Percentiles rank a stretch among this genome's conserved stretches.
Conservation (phyloP, 2,113 vertebrate species). For the Cheilinus undulatus region DNA sequence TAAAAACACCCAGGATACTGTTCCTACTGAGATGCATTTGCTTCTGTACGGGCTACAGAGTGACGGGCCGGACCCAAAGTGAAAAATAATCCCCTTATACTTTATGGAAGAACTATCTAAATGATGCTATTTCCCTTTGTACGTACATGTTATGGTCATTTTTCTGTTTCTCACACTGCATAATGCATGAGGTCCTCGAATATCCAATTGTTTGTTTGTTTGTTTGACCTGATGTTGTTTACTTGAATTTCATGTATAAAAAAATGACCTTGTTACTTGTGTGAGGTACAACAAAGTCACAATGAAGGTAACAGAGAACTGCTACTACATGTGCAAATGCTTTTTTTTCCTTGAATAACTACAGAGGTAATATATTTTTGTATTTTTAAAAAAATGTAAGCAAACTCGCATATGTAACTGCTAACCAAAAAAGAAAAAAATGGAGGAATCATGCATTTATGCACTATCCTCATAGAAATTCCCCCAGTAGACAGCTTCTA, state of each 20-base stretch:
- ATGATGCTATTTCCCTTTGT: constrained; percentile 58
- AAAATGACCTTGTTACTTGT: constrained; percentile 79
- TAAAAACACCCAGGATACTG: constrained; percentile 60
- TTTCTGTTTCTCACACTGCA: constrained; percentile 64
- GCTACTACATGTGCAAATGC: constrained; percentile 77
- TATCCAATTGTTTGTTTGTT: constrained; percentile 48
- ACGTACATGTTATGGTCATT: constrained; percentile 33
- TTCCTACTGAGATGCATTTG: constrained; percentile 64
- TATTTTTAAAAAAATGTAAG: constrained; percentile 82
- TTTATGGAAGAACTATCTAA: constrained; percentile 39
- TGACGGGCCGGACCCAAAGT: constrained; percentile 85
- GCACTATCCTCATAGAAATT: constrained; percentile 45
- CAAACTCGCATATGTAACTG: constrained; percentile 66
- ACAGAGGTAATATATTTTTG: constrained; percentile 86
- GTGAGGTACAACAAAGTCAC: constrained; percentile 78
- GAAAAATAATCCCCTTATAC: constrained; percentile 64
- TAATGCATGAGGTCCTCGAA: constrained; percentile 71
- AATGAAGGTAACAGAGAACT: constrained; percentile 76
- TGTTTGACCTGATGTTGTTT: constrained; percentile 79
- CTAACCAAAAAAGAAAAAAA: constrained; percentile 63
- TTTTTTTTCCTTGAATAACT: constrained; percentile 79
- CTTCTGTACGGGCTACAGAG: constrained; percentile 86
- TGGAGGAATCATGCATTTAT: constrained; percentile 42
- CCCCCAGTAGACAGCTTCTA: constrained; percentile 66
- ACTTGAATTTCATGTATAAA: constrained; percentile 85